phyloP scores from a whole-genome alignment of 1,140 invertebrate species.

The Steinernema khuongi region DNA sequence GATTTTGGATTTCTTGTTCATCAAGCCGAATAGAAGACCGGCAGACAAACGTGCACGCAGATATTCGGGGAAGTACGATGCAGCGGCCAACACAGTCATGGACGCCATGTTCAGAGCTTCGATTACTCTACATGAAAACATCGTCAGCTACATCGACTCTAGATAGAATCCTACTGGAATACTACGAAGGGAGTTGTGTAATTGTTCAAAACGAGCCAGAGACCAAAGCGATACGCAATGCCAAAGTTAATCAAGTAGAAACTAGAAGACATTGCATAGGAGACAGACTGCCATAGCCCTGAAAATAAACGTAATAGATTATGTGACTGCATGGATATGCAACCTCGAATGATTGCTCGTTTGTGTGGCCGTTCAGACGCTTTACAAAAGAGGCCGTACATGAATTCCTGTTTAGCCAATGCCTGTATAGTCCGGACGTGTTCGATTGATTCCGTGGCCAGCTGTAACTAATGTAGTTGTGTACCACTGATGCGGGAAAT shows the following conservation, averaged over 20 bases:
- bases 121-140: slow-evolving; percentile 44
- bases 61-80: slow-evolving; percentile 62
- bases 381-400: slow-evolving; percentile 36
- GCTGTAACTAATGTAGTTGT: background rate
- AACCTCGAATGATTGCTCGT: slow-evolving; percentile 42
- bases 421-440: slow-evolving; percentile 52
- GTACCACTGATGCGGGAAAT: slow-evolving; percentile 2
- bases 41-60: slow-evolving; percentile 60
- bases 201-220: slow-evolving; percentile 35
- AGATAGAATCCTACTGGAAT: slow-evolving; percentile 43
- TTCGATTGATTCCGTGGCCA: slow-evolving; percentile 49
- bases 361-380: slow-evolving; percentile 36
- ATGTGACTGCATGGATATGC: background rate
- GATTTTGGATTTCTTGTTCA: slow-evolving; percentile 58
- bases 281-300: slow-evolving; percentile 48
- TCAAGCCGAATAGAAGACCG: slow-evolving; percentile 58
- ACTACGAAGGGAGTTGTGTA: slow-evolving; percentile 47
- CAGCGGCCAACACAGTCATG: slow-evolving; percentile 56
- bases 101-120: slow-evolving; percentile 56
- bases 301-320: slow-evolving; percentile 3
- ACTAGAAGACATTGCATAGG: slow-evolving; percentile 36
- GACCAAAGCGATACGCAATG: slow-evolving; percentile 49
- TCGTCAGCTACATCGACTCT: background rate
- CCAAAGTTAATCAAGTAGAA: slow-evolving; percentile 52
- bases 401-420: slow-evolving; percentile 37